Base-by-base conservation (phyloP, 2,113 vertebrate genomes). In the Zosterops lateralis region DNA sequence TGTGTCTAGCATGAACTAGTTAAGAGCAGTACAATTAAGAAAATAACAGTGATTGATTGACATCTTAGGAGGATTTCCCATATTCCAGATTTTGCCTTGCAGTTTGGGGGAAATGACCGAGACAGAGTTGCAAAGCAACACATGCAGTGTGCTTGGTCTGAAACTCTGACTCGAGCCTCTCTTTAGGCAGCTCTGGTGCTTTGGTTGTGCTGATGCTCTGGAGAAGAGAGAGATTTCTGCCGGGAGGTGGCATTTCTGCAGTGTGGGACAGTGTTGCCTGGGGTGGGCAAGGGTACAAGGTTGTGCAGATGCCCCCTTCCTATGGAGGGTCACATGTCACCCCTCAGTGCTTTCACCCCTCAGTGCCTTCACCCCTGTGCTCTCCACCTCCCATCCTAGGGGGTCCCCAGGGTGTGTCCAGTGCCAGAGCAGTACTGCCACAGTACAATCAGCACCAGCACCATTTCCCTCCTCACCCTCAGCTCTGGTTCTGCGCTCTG, bases 391-490 rank as follows among this genome's bases (percentile, higher is more conserved):
- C 28, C 3, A 1, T 36, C 25, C 18, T 21, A 51, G 11, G 20
- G 36, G 1, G 3, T 51, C 16, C n/a, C 3, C 3, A 18, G 32
- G 10, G 8, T 25, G 20, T 3, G 1, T 44, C 38, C 51, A 57
- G 53, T 0, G 0, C 53, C 28, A 54, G 72, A 47, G 32, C 17
- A 44, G 40, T 1, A 0, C 56, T 54, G 3, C 26, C 14, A 47
- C 54, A 36, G 9, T 36, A 26, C 2, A 2, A 26, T 68, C 58
- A 82, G 17, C 66, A 70, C 62, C 14, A 11, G 19, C 65, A 71
- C 62, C 14, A 10, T 77, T 77, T 84, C 25, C 28, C 14, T 84
- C 12, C 26, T 62, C 26, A 47, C 19, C 72, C 38, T 72, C 50
- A 31, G 40, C 53, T 68, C 40, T 40, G 25, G 13, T 29, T 91